Conservation (phyloP, 2,888 invertebrate species). For the Caenorhabditis sp. region DNA sequence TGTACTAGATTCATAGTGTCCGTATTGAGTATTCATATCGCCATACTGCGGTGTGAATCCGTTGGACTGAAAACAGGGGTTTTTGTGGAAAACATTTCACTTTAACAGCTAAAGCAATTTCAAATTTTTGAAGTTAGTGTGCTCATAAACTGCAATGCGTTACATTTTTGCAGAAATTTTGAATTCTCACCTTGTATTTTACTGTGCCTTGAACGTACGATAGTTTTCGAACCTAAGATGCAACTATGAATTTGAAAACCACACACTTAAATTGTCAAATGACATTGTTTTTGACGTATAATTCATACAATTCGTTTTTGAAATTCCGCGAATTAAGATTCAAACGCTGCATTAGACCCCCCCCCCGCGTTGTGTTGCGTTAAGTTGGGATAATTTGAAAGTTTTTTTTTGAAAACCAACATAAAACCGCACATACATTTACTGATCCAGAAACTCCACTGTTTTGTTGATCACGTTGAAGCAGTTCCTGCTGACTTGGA, state of each 20-base stretch:
- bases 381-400: too few relatives aligned
- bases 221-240: slow-evolving; percentile 56
- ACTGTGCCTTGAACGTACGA: slow-evolving; percentile 49
- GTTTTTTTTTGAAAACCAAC: too few relatives aligned
- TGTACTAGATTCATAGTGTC: slow-evolving; percentile 59
- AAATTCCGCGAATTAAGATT: too few relatives aligned
- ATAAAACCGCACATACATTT: slow-evolving; percentile 58
- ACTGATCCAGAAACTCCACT: slow-evolving; percentile 6
- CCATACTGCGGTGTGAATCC: slow-evolving; percentile 66
- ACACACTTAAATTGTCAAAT: too few relatives aligned
- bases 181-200: slow-evolving; percentile 47
- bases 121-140: slow-evolving; percentile 30
- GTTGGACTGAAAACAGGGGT: slow-evolving; percentile 39
- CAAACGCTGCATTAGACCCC: too few relatives aligned
- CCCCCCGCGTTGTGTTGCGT: too few relatives aligned
- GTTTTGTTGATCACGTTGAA: slow-evolving; percentile 45
- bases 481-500: slow-evolving; percentile 59
- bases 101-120: slow-evolving; percentile 22
- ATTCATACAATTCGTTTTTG: too few relatives aligned
- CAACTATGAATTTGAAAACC: slow-evolving; percentile 51
- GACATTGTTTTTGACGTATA: too few relatives aligned
- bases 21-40: slow-evolving; percentile 70
- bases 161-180: slow-evolving; percentile 12
- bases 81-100: not conserved
- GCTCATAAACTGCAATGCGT: slow-evolving; percentile 25